Conservation (phyloP, 2,888 invertebrate species). For the Leptothorax acervorum region DNA sequence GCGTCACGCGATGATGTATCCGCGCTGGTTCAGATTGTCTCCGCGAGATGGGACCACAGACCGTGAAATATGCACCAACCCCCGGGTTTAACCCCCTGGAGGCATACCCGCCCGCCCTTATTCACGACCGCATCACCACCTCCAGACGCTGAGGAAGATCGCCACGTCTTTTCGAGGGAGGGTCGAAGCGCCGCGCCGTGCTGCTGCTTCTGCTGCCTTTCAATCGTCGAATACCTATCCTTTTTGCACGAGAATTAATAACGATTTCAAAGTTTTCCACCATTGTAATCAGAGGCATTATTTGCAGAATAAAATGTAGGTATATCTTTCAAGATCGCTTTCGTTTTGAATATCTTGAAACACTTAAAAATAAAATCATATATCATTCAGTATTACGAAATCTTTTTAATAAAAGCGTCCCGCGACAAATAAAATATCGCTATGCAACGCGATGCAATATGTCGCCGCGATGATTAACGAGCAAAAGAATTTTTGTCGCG, state of each 20-base stretch:
- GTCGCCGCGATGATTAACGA: slow-evolving; percentile 52
- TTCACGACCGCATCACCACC: slow-evolving; percentile 82
- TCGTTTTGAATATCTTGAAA: neutral
- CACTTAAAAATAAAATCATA: neutral
- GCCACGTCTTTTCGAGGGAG: slow-evolving; percentile 40
- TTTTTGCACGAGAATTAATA: neutral
- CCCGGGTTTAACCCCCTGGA: slow-evolving; percentile 81
- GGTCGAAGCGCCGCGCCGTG: neutral
- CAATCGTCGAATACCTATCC: neutral
- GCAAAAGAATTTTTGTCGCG: slow-evolving; percentile 49
- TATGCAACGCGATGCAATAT: slow-evolving; percentile 9
- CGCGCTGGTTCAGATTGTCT: slow-evolving; percentile 85
- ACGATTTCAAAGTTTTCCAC: neutral
- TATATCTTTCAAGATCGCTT: neutral
- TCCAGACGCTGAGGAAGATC: slow-evolving; percentile 73
- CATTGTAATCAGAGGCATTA: neutral
- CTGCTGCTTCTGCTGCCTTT: neutral
- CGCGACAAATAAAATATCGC: slow-evolving; percentile 39
- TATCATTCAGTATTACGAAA: slow-evolving; percentile 15
- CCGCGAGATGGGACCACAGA: slow-evolving; percentile 85
- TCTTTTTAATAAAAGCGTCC: slow-evolving; percentile 18
- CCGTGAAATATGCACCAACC: slow-evolving; percentile 85
- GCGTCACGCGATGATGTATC: slow-evolving; percentile 86
- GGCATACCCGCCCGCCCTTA: slow-evolving; percentile 77
- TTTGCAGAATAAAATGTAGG: neutral